phyloP scores from a whole-genome alignment of 2,888 invertebrate genomes.

The Leucophenga montana region DNA sequence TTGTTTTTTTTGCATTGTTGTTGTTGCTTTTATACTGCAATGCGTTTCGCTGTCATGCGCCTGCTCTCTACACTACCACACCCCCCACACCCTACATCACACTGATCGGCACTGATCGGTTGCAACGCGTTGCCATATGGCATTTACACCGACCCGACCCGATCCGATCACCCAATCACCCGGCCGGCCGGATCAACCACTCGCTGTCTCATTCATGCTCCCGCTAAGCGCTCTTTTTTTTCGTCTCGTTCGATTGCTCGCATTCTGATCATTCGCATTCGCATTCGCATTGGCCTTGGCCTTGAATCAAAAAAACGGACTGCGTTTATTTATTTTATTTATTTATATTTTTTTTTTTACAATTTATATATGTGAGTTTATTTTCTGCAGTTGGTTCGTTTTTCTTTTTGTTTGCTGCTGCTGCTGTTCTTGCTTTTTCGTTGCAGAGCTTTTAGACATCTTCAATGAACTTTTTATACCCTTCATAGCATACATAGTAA shows the following conservation, averaged over 20 bases:
- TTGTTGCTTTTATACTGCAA: background rate
- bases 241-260: conserved; percentile 27
- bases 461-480: too few species aligned
- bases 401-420: background rate
- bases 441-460: too few species aligned
- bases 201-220: too few species aligned
- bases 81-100: background rate
- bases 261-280: conserved; percentile 48
- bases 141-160: background rate
- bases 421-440: conserved; percentile 18
- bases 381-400: conserved; percentile 29
- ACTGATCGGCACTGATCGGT: too few species aligned
- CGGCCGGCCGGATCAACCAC: too few species aligned
- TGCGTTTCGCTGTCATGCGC: background rate
- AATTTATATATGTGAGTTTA: too few species aligned
- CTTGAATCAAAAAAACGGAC: conserved; percentile 53
- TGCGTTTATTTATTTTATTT: conserved; percentile 24
- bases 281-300: conserved; percentile 60
- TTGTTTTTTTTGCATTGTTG: background rate
- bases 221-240: too few species aligned
- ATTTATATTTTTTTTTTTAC: conserved; percentile 40
- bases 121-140: background rate
- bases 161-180: background rate
- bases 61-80: background rate
- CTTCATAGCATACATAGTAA: too few species aligned